These are phyloP conservation scores for Iselma pallidipennis DNA, from an alignment of 2,888 invertebrate genomes.

Conservation along the genomic window DNA sequence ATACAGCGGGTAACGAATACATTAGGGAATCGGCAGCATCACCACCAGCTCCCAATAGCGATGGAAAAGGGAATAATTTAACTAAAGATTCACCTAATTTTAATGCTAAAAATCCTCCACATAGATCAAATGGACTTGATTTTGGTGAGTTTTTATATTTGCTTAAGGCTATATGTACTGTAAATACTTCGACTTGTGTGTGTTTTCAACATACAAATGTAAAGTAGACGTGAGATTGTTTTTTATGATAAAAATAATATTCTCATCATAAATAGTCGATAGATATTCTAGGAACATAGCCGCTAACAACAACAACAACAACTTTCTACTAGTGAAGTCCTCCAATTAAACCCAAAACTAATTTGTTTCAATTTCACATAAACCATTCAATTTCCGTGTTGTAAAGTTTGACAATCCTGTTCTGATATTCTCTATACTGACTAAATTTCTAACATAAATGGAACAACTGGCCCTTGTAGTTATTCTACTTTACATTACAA, in stretches of 20 bases:
- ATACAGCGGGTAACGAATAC: constrained; percentile 59
- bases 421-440: neutral
- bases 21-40: constrained; percentile 63
- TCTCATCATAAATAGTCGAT: too few species aligned
- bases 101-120: constrained; percentile 44
- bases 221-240: too few species aligned
- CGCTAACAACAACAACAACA: neutral
- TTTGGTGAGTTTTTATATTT: constrained; percentile 44
- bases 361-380: neutral
- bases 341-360: neutral
- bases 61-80: constrained; percentile 48
- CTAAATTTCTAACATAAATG: neutral
- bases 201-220: too few species aligned
- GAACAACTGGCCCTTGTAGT: neutral
- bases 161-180: constrained; percentile 10
- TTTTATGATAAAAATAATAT: too few species aligned
- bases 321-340: neutral
- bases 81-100: constrained; percentile 47
- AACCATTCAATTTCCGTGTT: neutral
- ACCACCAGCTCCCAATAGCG: constrained; percentile 61
- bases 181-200: constrained; percentile 27
- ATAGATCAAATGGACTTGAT: constrained; percentile 47
- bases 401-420: neutral
- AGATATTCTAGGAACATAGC: neutral
- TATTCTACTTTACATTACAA: neutral